Conservation (phyloP, 2,888 invertebrate genomes). For the Allolobophora icterica region DNA sequence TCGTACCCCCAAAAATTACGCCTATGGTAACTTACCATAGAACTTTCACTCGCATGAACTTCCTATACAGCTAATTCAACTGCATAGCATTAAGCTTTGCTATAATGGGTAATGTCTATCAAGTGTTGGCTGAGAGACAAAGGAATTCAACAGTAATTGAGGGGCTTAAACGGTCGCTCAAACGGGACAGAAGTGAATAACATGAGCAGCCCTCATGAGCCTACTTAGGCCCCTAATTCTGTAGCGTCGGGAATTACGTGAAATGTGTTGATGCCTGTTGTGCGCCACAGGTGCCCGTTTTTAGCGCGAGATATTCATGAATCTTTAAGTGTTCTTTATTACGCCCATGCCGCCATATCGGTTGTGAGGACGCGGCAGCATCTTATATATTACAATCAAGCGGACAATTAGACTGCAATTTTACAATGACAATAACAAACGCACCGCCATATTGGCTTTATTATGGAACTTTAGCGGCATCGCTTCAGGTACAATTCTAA, state of each 20-base stretch:
- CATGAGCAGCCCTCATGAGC: background rate
- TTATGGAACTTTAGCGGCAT: background rate
- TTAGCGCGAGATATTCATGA: slow-evolving; percentile 2
- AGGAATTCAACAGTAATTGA: background rate
- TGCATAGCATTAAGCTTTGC: background rate
- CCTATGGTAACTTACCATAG: background rate
- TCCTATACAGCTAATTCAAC: background rate
- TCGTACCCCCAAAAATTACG: no score
- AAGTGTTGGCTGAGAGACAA: background rate
- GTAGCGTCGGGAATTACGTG: background rate
- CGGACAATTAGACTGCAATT: background rate
- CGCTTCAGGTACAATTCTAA: no score
- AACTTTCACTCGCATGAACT: background rate
- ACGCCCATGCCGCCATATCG: background rate
- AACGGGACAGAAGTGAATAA: background rate
- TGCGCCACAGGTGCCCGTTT: background rate
- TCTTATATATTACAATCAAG: background rate
- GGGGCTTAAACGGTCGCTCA: background rate
- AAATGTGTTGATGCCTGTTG: background rate
- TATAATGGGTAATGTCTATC: background rate
- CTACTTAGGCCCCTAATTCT: background rate
- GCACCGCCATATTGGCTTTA: background rate
- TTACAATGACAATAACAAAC: background rate
- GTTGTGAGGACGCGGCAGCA: background rate
- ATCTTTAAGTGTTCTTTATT: background rate